These are phyloP conservation scores for Berghia stephanieae DNA, from an alignment of 1,140 invertebrate species.

Conservation along the genomic window DNA sequence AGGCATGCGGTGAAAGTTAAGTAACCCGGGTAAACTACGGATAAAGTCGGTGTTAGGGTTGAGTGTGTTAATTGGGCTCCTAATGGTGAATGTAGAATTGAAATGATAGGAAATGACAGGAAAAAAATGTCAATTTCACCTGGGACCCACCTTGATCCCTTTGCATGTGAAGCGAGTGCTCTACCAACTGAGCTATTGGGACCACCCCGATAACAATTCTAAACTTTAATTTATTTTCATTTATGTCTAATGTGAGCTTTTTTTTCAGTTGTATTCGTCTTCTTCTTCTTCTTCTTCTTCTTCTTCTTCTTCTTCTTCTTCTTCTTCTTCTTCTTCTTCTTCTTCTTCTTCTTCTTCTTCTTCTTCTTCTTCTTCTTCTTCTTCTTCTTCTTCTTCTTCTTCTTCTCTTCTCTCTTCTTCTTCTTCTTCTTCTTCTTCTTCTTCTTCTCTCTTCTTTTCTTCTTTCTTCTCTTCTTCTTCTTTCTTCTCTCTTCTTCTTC, in stretches of 20 bases:
- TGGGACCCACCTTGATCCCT: no score
- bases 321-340: constrained; percentile 4
- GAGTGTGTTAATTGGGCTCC: no score
- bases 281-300: constrained; percentile 17
- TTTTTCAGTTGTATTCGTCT: constrained; percentile 9
- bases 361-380: background rate
- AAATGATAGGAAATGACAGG: background rate
- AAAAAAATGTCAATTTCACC: no score
- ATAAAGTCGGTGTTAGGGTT: background rate
- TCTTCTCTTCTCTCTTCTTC: constrained; percentile 2
- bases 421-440: background rate
- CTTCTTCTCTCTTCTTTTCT: background rate
- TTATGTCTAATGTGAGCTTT: background rate
- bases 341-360: background rate
- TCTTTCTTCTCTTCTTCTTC: constrained; percentile 7
- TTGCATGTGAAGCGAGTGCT: no score
- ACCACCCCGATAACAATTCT: background rate
- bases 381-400: background rate
- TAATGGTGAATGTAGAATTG: background rate
- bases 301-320: background rate
- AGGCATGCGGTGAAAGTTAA: no score
- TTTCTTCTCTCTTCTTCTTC: background rate
- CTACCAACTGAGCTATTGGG: no score
- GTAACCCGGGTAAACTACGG: background rate
- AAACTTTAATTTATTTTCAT: background rate